These are phyloP conservation scores for Cranoglanis bouderius DNA, from an alignment of 2,113 vertebrate species.

Conservation along the genomic window DNA sequence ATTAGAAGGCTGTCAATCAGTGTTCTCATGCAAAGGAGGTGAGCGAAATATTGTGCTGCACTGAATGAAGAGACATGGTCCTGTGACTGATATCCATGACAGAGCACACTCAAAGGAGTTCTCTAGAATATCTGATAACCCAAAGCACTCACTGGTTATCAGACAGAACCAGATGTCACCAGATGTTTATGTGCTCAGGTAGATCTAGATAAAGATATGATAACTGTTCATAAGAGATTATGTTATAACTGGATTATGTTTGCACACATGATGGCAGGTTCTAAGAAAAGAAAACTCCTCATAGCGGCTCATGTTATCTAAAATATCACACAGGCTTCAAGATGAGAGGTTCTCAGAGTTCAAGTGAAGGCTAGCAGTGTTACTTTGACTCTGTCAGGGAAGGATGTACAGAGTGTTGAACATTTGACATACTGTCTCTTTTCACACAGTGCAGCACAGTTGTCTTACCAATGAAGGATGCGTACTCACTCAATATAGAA, in stretches of 20 bases:
- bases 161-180: neutral
- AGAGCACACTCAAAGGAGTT: constrained; percentile 17
- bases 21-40: constrained; percentile 8
- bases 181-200: neutral
- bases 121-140: constrained; percentile 25
- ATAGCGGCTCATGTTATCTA: neutral
- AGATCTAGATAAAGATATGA: neutral
- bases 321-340: constrained; percentile 11
- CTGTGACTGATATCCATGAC: constrained; percentile 36
- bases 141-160: neutral
- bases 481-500: constrained; percentile 1
- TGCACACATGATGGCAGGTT: neutral
- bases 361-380: constrained; percentile 3
- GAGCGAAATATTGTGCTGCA: constrained; percentile 20
- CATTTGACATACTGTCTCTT: neutral
- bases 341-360: constrained; percentile 12
- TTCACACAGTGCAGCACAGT: constrained; percentile 9
- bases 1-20: constrained; percentile 38
- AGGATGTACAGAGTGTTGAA: neutral
- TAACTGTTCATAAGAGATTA: neutral
- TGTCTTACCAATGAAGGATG: constrained; percentile 3
- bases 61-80: constrained; percentile 26
- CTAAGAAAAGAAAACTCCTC: neutral
- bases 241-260: neutral
- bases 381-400: constrained; percentile 4